These are phyloP conservation scores for Alsophila aescularia DNA, from an alignment of 2,888 invertebrate species.

Conservation along the genomic window DNA sequence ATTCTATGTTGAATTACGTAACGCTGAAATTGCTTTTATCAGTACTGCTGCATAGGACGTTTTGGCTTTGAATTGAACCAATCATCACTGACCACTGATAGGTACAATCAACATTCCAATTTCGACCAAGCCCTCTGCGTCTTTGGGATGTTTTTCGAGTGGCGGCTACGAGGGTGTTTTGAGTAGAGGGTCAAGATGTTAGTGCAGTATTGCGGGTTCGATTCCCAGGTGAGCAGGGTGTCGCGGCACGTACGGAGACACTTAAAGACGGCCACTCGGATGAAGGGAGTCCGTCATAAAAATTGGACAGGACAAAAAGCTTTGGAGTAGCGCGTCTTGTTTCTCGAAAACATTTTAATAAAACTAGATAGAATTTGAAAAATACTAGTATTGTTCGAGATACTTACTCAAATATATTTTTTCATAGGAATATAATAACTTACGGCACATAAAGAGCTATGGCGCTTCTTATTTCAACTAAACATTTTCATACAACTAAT, in stretches of 20 bases:
- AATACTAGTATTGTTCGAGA: background rate
- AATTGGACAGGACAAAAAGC: constrained; percentile 73
- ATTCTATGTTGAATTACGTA: constrained; percentile 17
- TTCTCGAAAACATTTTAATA: constrained; percentile 3
- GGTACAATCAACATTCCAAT: constrained; percentile 33
- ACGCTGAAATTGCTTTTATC: constrained; percentile 42
- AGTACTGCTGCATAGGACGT: constrained; percentile 44
- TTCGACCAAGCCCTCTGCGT: constrained; percentile 31
- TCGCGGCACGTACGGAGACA: constrained; percentile 77
- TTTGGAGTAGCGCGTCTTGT: constrained; percentile 44
- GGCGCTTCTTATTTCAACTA: too few species aligned
- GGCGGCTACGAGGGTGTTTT: constrained; percentile 41
- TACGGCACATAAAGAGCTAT: too few species aligned
- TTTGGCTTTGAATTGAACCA: constrained; percentile 52
- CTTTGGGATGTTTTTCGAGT: constrained; percentile 47
- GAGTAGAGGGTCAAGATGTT: constrained; percentile 72
- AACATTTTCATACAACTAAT: too few species aligned
- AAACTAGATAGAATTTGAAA: background rate
- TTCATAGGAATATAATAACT: too few species aligned
- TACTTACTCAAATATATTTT: background rate
- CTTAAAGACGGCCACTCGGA: constrained; percentile 80
- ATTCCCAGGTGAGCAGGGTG: constrained; percentile 83
- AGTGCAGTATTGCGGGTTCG: constrained; percentile 79
- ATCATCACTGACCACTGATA: constrained; percentile 74
- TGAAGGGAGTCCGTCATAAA: constrained; percentile 83